These are phyloP conservation scores for Liodrosophila aerea DNA, from an alignment of 2,888 invertebrate species.

Conservation along the genomic window DNA sequence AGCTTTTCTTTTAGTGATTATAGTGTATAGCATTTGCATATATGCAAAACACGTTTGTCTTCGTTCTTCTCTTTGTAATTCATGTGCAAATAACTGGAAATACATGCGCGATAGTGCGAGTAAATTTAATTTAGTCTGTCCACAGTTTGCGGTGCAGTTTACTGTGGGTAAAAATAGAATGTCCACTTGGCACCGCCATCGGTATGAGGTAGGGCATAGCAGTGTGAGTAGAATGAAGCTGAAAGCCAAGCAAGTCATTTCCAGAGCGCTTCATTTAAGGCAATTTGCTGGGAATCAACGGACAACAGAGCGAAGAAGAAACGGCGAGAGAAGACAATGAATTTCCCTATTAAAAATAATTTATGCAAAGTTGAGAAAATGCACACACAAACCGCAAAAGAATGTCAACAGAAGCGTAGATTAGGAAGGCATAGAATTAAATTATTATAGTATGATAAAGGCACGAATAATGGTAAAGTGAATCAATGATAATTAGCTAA, in stretches of 20 bases:
- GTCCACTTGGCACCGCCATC: constrained; percentile 4
- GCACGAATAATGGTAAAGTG: too few species aligned
- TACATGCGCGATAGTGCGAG: constrained; percentile 60
- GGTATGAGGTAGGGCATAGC: background rate
- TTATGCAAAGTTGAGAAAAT: constrained; percentile 49
- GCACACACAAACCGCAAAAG: constrained; percentile 11
- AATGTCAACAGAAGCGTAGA: too few species aligned
- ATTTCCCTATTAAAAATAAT: constrained; percentile 68
- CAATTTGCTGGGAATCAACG: constrained; percentile 40
- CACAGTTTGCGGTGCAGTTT: constrained; percentile 7
- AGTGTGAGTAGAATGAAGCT: background rate
- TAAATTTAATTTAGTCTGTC: constrained; percentile 48
- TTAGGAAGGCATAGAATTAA: too few species aligned
- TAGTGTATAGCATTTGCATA: constrained; percentile 38
- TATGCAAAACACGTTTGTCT: constrained; percentile 62
- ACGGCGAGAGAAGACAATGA: constrained; percentile 49
- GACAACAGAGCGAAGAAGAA: background rate
- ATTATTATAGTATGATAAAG: too few species aligned
- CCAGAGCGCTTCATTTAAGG: constrained; percentile 41
- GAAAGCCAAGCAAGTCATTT: constrained; percentile 23
- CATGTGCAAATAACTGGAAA: constrained; percentile 64
- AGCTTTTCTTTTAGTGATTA: too few species aligned
- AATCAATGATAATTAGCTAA: too few species aligned
- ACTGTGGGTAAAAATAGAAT: constrained; percentile 35
- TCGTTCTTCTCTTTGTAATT: constrained; percentile 24